A percentile compares a stretch with the other conserved stretches of the same genome.
Evolutionary conservation across 1,140 invertebrate species (phyloP).

Genomic region (honey bee (Apis mellifera)): Amel_HAv3.1 CM009932.2:7702501-7703000

Average conservation of each 20-base stretch:
- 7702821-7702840: constrained; percentile 46
- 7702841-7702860: constrained; percentile 65
- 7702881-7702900: constrained; percentile 29
- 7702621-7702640: constrained; percentile 48
- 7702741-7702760: constrained; percentile 77
- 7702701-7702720: constrained; percentile 54
- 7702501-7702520: neutral
- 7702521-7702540: neutral
- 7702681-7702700: constrained; percentile 59
- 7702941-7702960: neutral
- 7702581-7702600: constrained; percentile 20
- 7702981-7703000: too few species aligned
- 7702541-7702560: neutral
- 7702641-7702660: constrained; percentile 45
- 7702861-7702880: constrained; percentile 55
- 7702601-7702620: constrained; percentile 55
- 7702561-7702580: neutral
- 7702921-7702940: neutral
- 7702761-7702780: constrained; percentile 79
- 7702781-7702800: constrained; percentile 67
- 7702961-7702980: neutral
- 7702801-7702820: constrained; percentile 64
- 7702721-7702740: constrained; percentile 58
- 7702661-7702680: constrained; percentile 54
- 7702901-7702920: constrained; percentile 39